Percentiles rank a stretch among this genome's conserved stretches.
These are phyloP conservation scores for Cricetomys ansorgei DNA, from an alignment of 2,113 vertebrate genomes.

Conservation along the genomic window DNA sequence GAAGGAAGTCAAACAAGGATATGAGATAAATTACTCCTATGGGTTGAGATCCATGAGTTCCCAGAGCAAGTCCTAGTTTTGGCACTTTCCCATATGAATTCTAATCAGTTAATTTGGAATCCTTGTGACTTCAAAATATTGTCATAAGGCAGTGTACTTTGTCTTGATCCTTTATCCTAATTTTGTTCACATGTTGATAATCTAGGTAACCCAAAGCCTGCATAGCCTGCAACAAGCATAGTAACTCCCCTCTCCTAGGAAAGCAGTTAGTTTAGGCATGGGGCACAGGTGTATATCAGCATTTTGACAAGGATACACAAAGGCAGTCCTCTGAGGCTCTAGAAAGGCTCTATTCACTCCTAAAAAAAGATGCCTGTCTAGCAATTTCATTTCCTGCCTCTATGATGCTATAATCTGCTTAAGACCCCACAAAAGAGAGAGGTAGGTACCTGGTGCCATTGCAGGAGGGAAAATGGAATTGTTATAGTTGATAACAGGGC, in stretches of 20 bases:
- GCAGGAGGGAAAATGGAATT: neutral
- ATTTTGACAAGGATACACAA: neutral
- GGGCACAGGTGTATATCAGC: rapidly evolving
- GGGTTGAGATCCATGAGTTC: neutral
- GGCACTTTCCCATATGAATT: neutral
- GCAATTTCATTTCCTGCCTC: conserved; percentile 30
- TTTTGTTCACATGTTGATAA: neutral
- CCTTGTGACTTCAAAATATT: conserved; percentile 37
- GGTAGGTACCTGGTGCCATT: neutral
- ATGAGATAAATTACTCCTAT: neutral
- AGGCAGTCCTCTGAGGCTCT: neutral
- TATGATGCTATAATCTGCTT: neutral
- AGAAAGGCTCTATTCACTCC: neutral
- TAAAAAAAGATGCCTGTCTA: neutral
- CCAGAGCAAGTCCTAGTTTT: neutral
- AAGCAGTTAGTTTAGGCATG: neutral
- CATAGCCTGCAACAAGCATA: neutral
- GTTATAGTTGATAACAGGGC: neutral
- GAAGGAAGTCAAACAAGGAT: neutral
- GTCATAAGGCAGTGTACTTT: neutral
- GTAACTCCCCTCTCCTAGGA: neutral
- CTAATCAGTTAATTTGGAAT: neutral
- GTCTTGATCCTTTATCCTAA: neutral
- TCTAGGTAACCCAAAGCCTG: neutral
- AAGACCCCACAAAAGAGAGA: neutral